Evolutionary conservation across 2,797 vertebrate species (phyloP), one percentile per base, ranked within the genome.

Genomic region (Poecilia gillii): DNA sequence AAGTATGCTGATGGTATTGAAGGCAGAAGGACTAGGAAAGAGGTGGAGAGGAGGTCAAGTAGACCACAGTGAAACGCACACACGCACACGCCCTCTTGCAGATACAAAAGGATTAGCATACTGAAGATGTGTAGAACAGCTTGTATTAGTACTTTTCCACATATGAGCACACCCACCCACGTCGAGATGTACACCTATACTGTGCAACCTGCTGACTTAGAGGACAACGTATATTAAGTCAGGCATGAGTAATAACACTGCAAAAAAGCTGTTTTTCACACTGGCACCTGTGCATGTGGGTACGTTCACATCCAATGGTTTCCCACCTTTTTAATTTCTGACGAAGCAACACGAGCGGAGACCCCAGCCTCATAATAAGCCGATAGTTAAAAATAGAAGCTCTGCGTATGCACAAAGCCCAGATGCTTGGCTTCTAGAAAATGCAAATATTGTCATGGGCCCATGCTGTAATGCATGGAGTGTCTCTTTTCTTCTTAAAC

Each of bases 321-420:
- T 59, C 46, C 70, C 77, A 83, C 33, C 9, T 68, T 80, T 87
- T 76, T 92, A 90, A 92, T 91, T 91, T 92, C 84, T 91, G 86
- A 92, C 87, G 85, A 89, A 89, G 84, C 87, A 89, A 83, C 87
- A 80, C 78, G 72, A 83, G 81, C 36, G 64, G 51, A 87, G 86
- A 90, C 88, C 83, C 87, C 80, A 57, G 83, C 88, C 87, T 86
- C 88, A 89, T 91, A 91, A 91, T 90, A 90, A 90, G 88, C 79
- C 80, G 66, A n/a, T 43, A 81, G 80, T 91, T 68, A 93, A 92
- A 94, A 93, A 94, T 93, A 93, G 93, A 92, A 92, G 36, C 83
- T 89, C 86, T 89, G 88, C 72, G 51, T 90, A 33, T 90, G 91
- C 90, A 92, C 82, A 92, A 91, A 92, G 84, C 85, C 80, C 91